Conservation (phyloP, 1,140 invertebrate species). For the Macrobrachium nipponense region DNA sequence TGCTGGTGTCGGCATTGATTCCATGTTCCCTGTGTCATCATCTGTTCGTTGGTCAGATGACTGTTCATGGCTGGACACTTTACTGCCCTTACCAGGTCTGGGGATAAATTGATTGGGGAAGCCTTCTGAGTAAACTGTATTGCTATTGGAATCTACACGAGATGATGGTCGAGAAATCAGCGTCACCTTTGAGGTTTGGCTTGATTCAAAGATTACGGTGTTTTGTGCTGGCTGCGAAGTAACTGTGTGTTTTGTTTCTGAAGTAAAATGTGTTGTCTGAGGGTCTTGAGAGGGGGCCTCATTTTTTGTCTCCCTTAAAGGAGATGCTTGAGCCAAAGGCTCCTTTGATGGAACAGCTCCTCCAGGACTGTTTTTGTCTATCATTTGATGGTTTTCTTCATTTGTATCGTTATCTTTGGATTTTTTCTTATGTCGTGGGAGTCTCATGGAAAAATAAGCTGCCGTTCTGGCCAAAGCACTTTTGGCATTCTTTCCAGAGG, state of each 20-base stretch:
- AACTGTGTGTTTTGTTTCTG: constrained; percentile 48
- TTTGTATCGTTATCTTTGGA: background rate
- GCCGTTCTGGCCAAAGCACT: constrained; percentile 52
- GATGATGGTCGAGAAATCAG: constrained; percentile 15
- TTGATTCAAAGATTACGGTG: constrained; percentile 44
- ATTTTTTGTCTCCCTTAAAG: constrained; percentile 9
- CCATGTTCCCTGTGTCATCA: constrained; percentile 61
- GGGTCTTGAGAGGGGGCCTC: constrained; percentile 1
- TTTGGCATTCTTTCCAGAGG: constrained; percentile 41
- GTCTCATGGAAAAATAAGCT: constrained; percentile 57
- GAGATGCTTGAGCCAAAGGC: background rate
- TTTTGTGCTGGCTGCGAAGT: constrained; percentile 33
- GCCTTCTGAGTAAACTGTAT: constrained; percentile 16
- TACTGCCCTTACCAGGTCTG: constrained; percentile 12
- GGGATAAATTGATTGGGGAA: constrained; percentile 6
- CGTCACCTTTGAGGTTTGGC: constrained; percentile 52
- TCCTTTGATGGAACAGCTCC: constrained; percentile 14
- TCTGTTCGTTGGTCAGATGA: constrained; percentile 65
- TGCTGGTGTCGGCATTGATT: constrained; percentile 41
- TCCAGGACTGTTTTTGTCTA: constrained; percentile 27
- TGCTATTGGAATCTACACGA: constrained; percentile 29
- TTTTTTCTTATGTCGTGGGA: constrained; percentile 45
- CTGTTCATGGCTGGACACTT: constrained; percentile 46
- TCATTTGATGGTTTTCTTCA: constrained; percentile 49
- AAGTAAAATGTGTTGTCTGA: constrained; percentile 54